Evolutionary conservation across 2,888 invertebrate species (phyloP), one percentile per base, ranked within the genome.

Genomic region (Drepana falcataria): DNA sequence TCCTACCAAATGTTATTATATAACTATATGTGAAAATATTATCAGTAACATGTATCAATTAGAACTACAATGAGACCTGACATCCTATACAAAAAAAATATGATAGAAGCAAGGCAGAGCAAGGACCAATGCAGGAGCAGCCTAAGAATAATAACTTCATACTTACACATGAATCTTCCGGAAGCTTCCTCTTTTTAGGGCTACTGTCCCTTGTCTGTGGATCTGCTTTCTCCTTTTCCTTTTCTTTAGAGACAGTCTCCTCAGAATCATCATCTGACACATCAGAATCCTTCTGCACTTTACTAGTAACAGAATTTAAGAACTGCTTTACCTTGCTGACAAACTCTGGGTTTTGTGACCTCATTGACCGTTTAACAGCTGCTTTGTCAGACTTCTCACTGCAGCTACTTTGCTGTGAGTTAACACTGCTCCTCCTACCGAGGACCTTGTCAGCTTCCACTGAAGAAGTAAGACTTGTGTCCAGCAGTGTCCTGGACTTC

Each of bases 321-420:
- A 94, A 94, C 63, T 91, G 92, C 63, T 92, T 92, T 53, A 93
- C 93, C 72, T 93, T 94, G 61, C 88, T 88, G 0, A 92, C 92
- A 85, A 93, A 93, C 51, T 94, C 94, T 6, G 93, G 92, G 67
- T 94, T 94, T 70, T 93, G 93, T 4, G 93, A 93, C 54, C 94
- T 85, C 91, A 93, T 92, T 55, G 93, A 93, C 52, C 93, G 73
- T 64, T 90, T 89, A 2, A 75, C 59, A 3, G 63, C 54, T 9
- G 70, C 56, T 55, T 77, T 87, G 3, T 88, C 87, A 7, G 87
- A 83, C 54, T 82, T 83, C 55, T 85, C 90, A 70, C 87, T 88
- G 47, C 79, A 73, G 58, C 72, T 86, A 59, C 86, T 88, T 52
- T 79, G 72, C 54, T 83, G 83, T 4, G 90, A 86, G 56, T 79